Base-by-base conservation (phyloP, 2,888 invertebrate genomes). In the Balanococcus diminutus region DNA sequence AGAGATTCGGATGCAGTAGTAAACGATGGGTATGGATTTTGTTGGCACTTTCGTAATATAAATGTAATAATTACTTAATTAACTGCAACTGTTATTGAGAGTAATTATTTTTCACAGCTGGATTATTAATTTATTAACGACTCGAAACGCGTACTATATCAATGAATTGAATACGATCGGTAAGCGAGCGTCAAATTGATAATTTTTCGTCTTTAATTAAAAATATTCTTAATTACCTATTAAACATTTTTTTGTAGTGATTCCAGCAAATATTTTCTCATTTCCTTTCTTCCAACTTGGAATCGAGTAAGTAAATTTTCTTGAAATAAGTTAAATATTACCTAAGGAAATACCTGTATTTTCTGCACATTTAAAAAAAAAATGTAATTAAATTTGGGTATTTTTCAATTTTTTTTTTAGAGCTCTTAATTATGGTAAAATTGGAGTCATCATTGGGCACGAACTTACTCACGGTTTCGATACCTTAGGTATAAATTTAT, bases 381-480 rank as follows among this genome's bases (percentile, higher is more conserved):
- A n/a, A n/a, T n/a, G n/a, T n/a, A n/a, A n/a, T n/a, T n/a, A n/a
- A n/a, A n/a, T n/a, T n/a, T n/a, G n/a, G n/a, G n/a, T n/a, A n/a
- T n/a, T n/a, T 25, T n/a, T 61, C 19, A 46, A 22, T 51, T 82
- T 82, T 84, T 16, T 86, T 42, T 86, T 81, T 86, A 89, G 89
- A 83, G 88, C 89, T 5, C 75, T 89, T 5, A 89, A 95, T 90
- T 95, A 95, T 89, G 95, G 95, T 82, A 94, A 94, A 0, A 94
- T 95, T 88, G 96, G 96, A 86, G 95, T 95, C 87, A 95, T 95
- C 88, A 95, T 96, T 92, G 96, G 95, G 9, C 95, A 96, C 89
- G 95, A 96, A 90, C 92, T 95, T 39, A 95, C 95, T 0, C 95
- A 95, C 89, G 95, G 94, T 82, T 95, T 95, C 89, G 95, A 95